Base-by-base conservation (phyloP, 2,888 invertebrate genomes). In the Calameuta pallipes region DNA sequence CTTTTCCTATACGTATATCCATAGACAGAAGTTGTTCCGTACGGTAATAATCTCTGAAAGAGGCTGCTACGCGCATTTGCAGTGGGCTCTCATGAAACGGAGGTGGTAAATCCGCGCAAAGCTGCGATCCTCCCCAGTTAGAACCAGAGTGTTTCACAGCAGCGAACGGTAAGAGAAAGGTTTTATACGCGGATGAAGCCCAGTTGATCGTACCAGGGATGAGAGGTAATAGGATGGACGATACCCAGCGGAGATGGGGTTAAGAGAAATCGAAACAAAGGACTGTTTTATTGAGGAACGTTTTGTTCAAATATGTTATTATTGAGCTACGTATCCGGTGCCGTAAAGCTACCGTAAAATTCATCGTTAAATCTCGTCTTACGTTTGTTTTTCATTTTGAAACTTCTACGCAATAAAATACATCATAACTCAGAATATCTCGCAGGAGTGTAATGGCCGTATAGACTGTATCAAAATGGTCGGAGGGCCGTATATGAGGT, bases 261-360 rank as follows among this genome's bases (percentile, higher is more conserved):
- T 56, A 56, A 56, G 56, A 56, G 56, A 56, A 56, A 56, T 56
- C 56, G 56, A 56, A 23, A 56, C 4, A 23, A 56, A 23, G 23
- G 69, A 35, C 70, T 13, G 70, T 76, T 78, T 76, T 68, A 73
- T 78, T 73, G 76, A 69, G 30, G 15, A 78, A 70, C 75, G 41
- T 76, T 76, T 78, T 76, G 78, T 76, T 56, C 56, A 76, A 78
- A 78, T 78, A 76, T 78, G 78, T 76, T 78, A 76, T 73, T 73
- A 76, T 76, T 73, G 78, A 76, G 78, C 73, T 76, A 37, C 68
- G 75, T 73, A 76, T 78, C 73, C 78, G 71, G 56, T 34, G 76
- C 76, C 68, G 76, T 78, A 76, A 78, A 73, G 75, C 76, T 78
- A 73, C 76, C 78, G 76, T 78, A 78, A 78, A 78, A 78, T 73